These are phyloP conservation scores for Mayetiola destructor DNA, from an alignment of 2,888 invertebrate genomes.

Conservation along the genomic window DNA sequence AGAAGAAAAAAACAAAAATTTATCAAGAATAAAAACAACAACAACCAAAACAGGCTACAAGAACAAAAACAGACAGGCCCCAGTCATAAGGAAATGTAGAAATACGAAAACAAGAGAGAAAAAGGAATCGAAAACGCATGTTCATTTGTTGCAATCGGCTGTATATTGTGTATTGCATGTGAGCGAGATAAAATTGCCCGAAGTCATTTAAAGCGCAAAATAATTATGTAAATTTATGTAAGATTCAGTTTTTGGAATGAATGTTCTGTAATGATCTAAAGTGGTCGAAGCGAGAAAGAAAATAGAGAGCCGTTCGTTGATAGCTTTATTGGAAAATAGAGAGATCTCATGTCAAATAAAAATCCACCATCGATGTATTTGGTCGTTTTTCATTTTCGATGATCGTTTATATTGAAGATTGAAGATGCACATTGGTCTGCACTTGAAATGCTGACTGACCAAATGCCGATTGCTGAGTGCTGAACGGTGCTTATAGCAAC, in stretches of 20 bases:
- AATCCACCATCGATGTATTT: constrained; percentile 6
- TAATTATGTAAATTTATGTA: constrained; percentile 13
- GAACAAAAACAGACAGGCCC: no score
- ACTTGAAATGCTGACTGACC: neutral
- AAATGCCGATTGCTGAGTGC: neutral
- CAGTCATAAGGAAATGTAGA: neutral
- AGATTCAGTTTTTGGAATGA: neutral
- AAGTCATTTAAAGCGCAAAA: constrained; percentile 12
- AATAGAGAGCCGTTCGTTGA: no score
- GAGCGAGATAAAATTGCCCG: constrained; percentile 5
- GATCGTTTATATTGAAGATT: neutral
- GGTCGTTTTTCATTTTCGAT: neutral
- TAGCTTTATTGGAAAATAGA: constrained; percentile 12
- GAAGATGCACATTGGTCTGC: neutral
- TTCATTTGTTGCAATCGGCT: no score
- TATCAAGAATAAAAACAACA: no score
- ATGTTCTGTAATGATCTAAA: no score
- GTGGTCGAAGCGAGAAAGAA: no score
- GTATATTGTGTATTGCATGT: constrained; percentile 4
- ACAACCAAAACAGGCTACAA: no score
- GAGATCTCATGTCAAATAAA: constrained; percentile 13
- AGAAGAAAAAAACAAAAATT: no score
- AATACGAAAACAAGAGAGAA: neutral
- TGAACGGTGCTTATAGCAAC: neutral
- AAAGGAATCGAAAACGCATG: no score